Base-by-base conservation (phyloP, 2,113 vertebrate species). In the Grus americana region DNA sequence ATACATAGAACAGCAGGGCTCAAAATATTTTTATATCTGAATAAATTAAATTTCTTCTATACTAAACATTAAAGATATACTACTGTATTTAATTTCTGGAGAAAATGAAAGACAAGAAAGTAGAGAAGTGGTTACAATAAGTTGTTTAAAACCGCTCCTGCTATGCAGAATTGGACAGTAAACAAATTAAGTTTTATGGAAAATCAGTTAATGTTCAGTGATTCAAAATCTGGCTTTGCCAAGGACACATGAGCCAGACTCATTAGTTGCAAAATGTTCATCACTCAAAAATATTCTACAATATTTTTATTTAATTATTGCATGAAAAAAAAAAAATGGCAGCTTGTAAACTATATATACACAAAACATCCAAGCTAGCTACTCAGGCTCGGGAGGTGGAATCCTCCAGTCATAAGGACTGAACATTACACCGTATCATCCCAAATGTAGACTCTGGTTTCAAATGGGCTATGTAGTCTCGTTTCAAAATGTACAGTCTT, bases 361-460 rank as follows among this genome's bases (percentile, higher is more conserved):
- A 24, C 4, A 47, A 36, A 76, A 14, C 19, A 30, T 22, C 52
- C 32, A 46, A 49, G 50, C n/a, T 46, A 73, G 24, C 24, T 26
- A 1, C 50, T 88, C 36, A 57, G 49, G 16, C 15, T 71, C 40
- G 15, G 11, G 29, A 66, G 29, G 8, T 26, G 46, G 23, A 74
- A 79, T 38, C 44, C 17, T 74, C 30, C 50, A 38, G 23, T 32
- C 34, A 19, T 12, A 29, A 36, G 18, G 10, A 29, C 0, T 67
- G 42, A 46, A n/a, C 0, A 0, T 62, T 20, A 34, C 12, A 20
- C 40, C 2, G 1, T n/a, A 14, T 71, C 2, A 2, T 29, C 26
- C 24, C 74, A 66, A 8, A 36, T 8, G 16, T 10, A 36, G 49
- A 7, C 40, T 74, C 7, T 26, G 49, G 4, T n/a, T 83, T 72